phyloP scores from a whole-genome alignment of 1,140 invertebrate species.

The Camponotus pennsylvanicus region DNA sequence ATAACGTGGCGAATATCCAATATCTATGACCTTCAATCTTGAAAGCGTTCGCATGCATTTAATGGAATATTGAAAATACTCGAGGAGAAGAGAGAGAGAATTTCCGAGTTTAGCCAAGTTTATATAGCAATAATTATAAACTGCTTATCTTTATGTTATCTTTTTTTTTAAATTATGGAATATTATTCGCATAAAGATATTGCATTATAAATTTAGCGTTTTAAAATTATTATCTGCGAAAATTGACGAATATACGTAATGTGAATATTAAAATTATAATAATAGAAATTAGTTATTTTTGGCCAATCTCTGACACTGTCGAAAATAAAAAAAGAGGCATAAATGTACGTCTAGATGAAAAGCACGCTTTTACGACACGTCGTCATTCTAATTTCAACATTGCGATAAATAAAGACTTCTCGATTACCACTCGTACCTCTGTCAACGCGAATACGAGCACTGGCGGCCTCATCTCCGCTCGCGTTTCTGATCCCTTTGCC shows the following conservation, averaged over 20 bases:
- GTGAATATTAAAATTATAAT: neutral
- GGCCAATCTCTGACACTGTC: neutral
- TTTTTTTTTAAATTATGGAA: neutral
- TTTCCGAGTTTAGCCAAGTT: too few species aligned
- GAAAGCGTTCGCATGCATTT: neutral
- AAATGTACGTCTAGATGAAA: conserved; percentile 46
- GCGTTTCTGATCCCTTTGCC: conserved; percentile 78
- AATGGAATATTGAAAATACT: conserved; percentile 1
- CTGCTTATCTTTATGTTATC: neutral
- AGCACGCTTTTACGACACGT: conserved; percentile 20
- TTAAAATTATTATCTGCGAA: neutral
- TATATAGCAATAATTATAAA: too few species aligned
- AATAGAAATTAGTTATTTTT: neutral
- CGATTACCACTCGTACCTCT: conserved; percentile 63
- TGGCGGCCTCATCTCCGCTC: conserved; percentile 8
- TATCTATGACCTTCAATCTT: conserved; percentile 47
- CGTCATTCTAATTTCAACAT: conserved; percentile 58
- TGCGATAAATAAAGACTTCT: conserved; percentile 66
- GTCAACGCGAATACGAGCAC: conserved; percentile 50
- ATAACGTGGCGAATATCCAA: conserved; percentile 28
- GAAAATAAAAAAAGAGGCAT: neutral
- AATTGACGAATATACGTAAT: neutral
- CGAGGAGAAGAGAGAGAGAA: neutral
- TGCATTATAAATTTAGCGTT: neutral
- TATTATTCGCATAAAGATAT: neutral